Evolutionary conservation across 2,888 invertebrate species (phyloP).

Genomic region (Sminthurides aquaticus): DNA sequence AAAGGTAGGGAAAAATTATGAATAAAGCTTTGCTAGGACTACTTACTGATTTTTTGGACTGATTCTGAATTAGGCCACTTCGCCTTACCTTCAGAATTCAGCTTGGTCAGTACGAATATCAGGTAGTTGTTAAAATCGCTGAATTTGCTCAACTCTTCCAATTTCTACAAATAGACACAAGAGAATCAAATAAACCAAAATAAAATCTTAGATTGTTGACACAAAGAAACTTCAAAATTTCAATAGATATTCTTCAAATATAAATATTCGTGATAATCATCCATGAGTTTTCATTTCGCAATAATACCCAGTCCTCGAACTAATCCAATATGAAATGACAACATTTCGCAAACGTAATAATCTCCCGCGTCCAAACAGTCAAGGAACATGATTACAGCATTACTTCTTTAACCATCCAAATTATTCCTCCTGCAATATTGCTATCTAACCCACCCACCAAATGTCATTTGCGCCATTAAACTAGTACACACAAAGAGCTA

Average conservation of each 20-base stretch:
- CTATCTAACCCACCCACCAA: too few relatives aligned
- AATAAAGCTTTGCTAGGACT: slow-evolving; percentile 17
- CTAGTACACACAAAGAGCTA: too few relatives aligned
- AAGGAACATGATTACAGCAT: too few relatives aligned
- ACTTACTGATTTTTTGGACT: slow-evolving; percentile 40
- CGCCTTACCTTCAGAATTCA: slow-evolving; percentile 68
- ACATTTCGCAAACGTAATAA: too few relatives aligned
- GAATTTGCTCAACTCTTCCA: slow-evolving; percentile 94
- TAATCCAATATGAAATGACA: too few relatives aligned
- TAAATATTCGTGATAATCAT: neutral
- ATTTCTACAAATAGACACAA: slow-evolving; percentile 62
- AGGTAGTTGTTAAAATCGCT: slow-evolving; percentile 99
- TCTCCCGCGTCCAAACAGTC: too few relatives aligned
- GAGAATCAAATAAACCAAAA: slow-evolving; percentile 19
- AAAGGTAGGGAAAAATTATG: slow-evolving; percentile 1
- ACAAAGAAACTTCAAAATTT: neutral
- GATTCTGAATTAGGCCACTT: slow-evolving; percentile 38
- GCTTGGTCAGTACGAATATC: slow-evolving; percentile 93
- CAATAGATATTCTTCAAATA: neutral
- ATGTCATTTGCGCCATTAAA: too few relatives aligned
- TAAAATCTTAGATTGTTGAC: slow-evolving; percentile 1
- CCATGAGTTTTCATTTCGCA: too few relatives aligned
- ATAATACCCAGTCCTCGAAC: too few relatives aligned
- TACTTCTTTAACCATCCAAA: too few relatives aligned
- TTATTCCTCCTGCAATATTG: too few relatives aligned